These are phyloP conservation scores for Dryadula phaetusa DNA, from an alignment of 2,888 invertebrate species.

Conservation along the genomic window DNA sequence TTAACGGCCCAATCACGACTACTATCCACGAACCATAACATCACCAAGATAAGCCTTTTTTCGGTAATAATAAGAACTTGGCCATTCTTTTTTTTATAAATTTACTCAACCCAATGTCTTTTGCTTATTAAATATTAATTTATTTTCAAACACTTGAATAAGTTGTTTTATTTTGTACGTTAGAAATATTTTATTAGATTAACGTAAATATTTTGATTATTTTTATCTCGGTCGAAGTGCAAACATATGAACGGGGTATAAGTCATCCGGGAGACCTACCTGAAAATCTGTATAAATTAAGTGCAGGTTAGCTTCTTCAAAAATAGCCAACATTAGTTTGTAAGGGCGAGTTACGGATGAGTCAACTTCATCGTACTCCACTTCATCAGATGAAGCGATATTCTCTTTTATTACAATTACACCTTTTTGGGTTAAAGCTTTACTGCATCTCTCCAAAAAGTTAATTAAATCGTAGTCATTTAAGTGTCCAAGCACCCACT, in stretches of 20 bases:
- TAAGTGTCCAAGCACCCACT: constrained; percentile 97
- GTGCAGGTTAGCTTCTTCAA: constrained; percentile 88
- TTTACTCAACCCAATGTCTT: too few relatives aligned
- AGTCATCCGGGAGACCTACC: constrained; percentile 92
- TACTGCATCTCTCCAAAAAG: constrained; percentile 88
- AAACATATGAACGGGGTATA: constrained; percentile 95
- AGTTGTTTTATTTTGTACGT: not conserved
- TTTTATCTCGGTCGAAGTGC: constrained; percentile 84
- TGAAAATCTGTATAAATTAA: constrained; percentile 89
- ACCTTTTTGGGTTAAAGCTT: constrained; percentile 58
- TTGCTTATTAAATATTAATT: too few relatives aligned
- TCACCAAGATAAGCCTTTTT: constrained; percentile 60
- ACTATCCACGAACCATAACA: constrained; percentile 69
- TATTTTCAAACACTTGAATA: too few relatives aligned
- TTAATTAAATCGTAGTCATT: constrained; percentile 92
- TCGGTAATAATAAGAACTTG: constrained; percentile 47
- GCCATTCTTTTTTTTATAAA: constrained; percentile 11
- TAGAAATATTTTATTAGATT: not conserved
- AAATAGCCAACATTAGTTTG: constrained; percentile 84
- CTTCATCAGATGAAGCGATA: constrained; percentile 86
- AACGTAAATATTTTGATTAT: constrained; percentile 2
- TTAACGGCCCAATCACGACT: constrained; percentile 75
- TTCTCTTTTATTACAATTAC: constrained; percentile 87
- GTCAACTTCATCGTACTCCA: constrained; percentile 92
- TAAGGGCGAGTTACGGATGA: constrained; percentile 95